Evolutionary conservation across 2,797 vertebrate genomes (phyloP), one percentile per base, ranked within the genome.

Genomic region (Cichlasoma orientale): DNA sequence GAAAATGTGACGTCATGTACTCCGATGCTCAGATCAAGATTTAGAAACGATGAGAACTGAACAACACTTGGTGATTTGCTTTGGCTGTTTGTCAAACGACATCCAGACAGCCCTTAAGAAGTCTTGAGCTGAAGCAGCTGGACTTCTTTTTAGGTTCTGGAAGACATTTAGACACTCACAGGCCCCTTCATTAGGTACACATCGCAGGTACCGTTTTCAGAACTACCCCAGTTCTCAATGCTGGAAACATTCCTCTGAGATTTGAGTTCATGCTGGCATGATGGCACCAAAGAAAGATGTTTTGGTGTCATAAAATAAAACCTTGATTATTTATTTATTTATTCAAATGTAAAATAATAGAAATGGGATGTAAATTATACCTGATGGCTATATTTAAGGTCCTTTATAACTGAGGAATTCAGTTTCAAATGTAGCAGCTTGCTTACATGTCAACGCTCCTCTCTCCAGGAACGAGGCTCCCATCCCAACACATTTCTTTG

Each of bases 401-500:
- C 10, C 36, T 63, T 61, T 36, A 2, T 11, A 33, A 44, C 44
- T 66, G 3, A 75, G 29, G 8, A 47, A 13, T n/a, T 56, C 3
- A 4, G 4, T 33, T 54, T 66, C 16, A 36, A 54, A 7, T 31
- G 36, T 29, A 27, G 21, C 23, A 27, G 25, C 38, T 53, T 72
- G 1, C 23, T 68, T 29, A 75, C 36, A 19, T 57, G 29, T 75
- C 25, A 18, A 61, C 18, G 55, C 72, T 38, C 41, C 57, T 80
- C 41, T 71, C 66, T 85, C 11, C 31, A 87, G 93, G 86, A 79
- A 95, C 27, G 59, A 79, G 74, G 44, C 96, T 59, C 95, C 95
- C 5, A 78, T 96, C 58, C 98, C 98, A 14, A 97, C 97, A 0
- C 98, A 99, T 86, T 99, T 96, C 94, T 99, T 95, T n/a, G 36